Conservation (phyloP, 1,140 invertebrate genomes). For the Brachionus angularis region DNA sequence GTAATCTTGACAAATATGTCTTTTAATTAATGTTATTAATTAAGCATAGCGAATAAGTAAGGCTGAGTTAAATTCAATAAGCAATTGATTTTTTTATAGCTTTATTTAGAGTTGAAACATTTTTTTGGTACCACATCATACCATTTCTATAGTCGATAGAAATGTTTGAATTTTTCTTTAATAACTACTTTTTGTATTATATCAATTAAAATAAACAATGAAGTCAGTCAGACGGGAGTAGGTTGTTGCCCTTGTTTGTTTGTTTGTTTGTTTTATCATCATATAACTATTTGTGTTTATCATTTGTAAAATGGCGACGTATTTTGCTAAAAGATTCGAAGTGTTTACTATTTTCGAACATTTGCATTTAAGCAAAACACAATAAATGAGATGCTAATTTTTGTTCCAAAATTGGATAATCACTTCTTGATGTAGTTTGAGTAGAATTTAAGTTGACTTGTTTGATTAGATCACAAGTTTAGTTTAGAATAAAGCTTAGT, state of each 20-base stretch:
- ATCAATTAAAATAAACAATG: too few species aligned
- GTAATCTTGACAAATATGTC: constrained; percentile 74
- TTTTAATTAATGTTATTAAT: constrained; percentile 60
- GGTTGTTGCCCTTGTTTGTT: too few species aligned
- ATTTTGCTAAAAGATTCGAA: constrained; percentile 60
- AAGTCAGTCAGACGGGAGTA: constrained; percentile 73
- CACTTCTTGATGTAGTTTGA: too few species aligned
- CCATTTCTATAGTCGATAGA: constrained; percentile 72
- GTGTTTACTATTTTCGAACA: constrained; percentile 62
- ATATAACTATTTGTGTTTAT: constrained; percentile 51
- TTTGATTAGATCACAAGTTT: background rate
- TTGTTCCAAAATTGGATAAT: too few species aligned
- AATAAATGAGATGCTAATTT: background rate
- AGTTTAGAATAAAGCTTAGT: background rate
- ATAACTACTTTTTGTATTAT: constrained; percentile 69
- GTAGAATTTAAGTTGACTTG: background rate
- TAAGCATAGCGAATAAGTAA: too few species aligned
- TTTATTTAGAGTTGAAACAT: constrained; percentile 71
- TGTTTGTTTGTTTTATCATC: constrained; percentile 45
- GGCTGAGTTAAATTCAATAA: constrained; percentile 66
- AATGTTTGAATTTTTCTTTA: constrained; percentile 58
- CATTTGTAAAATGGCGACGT: constrained; percentile 60
- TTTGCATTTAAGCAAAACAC: constrained; percentile 62
- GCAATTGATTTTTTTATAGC: constrained; percentile 75
- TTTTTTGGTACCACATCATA: constrained; percentile 77